Evolutionary conservation across 2,888 invertebrate species (phyloP), one percentile per base, ranked within the genome.

Genomic region (Cantharis rustica): DNA sequence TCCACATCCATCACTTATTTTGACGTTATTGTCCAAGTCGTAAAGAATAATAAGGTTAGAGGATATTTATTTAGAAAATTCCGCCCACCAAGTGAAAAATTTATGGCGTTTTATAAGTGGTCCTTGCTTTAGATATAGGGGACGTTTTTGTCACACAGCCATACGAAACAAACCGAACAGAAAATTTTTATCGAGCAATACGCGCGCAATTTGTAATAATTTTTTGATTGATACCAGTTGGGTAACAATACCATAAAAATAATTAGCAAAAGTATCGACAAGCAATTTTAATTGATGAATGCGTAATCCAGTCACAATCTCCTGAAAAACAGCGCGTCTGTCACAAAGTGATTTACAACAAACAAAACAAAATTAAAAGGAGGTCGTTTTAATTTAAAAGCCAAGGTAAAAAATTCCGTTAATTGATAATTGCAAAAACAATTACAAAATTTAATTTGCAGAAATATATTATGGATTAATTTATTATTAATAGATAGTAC

Each of bases 1-100:
- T 77, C 74, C 63, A 47, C 77, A 76, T 76, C 73, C 70, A 76
- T 76, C 76, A 76, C 71, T 47, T n/a, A 62, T 15, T 73, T 71
- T 69, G 64, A 69, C 71, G 77, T 74, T 76, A 69, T 62, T 71
- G 74, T 74, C 71, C 27, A 47, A 64, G 71, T 31, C 76, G 31
- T 68, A 47, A 47, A 61, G 68, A 26, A 71, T 62, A 47, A 47
- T 66, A 69, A 61, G 63, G 66, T 62, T 68, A 66, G 27, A 72
- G 31, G 66, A 73, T 76, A 73, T 76, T 76, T 73, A 72, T 76
- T 76, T 76, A 73, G 76, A 76, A 76, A 73, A 73, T 76, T 73
- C 70, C 27, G 63, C 62, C 64, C 15, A 66, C 20, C 31, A 64
- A 62, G 73, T 70, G 72, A 72, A 72, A 76, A 73, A 76, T 76